A percentile compares a stretch with the other conserved stretches of the same genome.
Evolutionary conservation across 2,113 vertebrate species (phyloP).

Genomic region (Phaethon lepturus): DNA sequence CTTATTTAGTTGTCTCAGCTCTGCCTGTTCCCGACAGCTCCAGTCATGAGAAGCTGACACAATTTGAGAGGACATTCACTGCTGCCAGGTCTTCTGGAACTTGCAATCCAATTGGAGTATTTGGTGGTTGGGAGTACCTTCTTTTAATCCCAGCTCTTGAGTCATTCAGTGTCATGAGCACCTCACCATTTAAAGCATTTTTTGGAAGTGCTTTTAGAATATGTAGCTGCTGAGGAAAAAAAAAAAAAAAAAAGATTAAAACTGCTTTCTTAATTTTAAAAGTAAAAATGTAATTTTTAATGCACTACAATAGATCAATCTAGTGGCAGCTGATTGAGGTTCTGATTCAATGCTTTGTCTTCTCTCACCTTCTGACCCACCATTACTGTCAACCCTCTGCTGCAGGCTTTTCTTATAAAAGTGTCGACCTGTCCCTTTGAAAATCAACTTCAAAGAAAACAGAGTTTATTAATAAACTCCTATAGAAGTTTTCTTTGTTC

Average conservation of each 20-base stretch:
- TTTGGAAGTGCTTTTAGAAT: not conserved
- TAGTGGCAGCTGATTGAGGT: not conserved
- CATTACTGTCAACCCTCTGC: constrained; percentile 13
- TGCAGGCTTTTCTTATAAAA: constrained; percentile 11
- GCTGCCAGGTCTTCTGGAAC: not conserved
- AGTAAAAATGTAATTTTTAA: not conserved
- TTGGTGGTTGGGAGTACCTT: not conserved
- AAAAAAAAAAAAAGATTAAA: not conserved
- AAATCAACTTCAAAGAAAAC: constrained; percentile 13
- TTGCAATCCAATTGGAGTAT: not conserved
- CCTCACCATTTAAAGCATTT: not conserved
- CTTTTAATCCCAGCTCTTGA: not conserved
- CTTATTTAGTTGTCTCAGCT: not conserved
- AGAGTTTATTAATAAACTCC: not conserved
- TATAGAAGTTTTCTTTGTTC: not conserved
- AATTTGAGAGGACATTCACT: not conserved
- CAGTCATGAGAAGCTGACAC: not conserved
- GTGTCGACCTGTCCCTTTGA: not conserved
- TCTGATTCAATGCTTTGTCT: not conserved
- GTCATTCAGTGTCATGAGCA: not conserved
- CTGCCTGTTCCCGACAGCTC: not conserved
- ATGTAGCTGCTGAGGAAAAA: not conserved
- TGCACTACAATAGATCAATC: not conserved
- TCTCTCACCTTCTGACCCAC: not conserved
- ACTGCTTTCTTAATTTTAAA: not conserved